A percentile compares a stretch with the other conserved stretches of the same genome.
phyloP scores from a whole-genome alignment of 2,888 invertebrate species.

The Tholera decimalis region DNA sequence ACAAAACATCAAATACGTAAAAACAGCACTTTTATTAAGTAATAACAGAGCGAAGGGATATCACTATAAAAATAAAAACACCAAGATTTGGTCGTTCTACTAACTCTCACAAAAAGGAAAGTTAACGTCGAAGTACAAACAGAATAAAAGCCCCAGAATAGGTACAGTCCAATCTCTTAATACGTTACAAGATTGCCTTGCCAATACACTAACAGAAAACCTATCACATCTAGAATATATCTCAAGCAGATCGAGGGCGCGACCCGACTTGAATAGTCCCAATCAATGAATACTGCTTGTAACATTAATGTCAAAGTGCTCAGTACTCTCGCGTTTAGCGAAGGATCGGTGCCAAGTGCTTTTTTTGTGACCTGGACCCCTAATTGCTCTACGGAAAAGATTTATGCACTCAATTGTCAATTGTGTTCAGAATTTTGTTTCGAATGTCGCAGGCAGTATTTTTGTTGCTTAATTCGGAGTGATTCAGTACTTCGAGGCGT shows the following conservation, averaged over 20 bases:
- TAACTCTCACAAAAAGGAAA: not conserved
- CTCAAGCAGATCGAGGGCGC: conserved; percentile 39
- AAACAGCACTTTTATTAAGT: no score
- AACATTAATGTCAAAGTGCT: conserved; percentile 54
- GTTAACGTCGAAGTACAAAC: not conserved
- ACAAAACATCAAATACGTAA: no score
- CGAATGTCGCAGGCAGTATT: conserved; percentile 34
- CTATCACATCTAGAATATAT: conserved; percentile 35
- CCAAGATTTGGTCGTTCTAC: conserved; percentile 1
- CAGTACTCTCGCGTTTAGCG: conserved; percentile 48
- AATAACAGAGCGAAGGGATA: not conserved
- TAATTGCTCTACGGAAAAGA: conserved; percentile 59
- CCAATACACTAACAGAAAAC: conserved; percentile 20
- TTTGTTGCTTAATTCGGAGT: conserved; percentile 52
- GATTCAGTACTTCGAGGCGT: conserved; percentile 46
- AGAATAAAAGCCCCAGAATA: conserved; percentile 5
- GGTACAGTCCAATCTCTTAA: conserved; percentile 21
- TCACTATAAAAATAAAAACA: not conserved
- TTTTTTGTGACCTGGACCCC: conserved; percentile 54
- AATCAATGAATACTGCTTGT: conserved; percentile 55
- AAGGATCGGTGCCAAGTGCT: conserved; percentile 55
- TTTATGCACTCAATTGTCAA: conserved; percentile 63
- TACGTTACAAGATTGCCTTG: conserved; percentile 5
- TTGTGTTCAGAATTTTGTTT: conserved; percentile 48
- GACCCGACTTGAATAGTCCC: conserved; percentile 39